Base-by-base conservation (phyloP, 2,888 invertebrate species). In the Ditula angustiorana region DNA sequence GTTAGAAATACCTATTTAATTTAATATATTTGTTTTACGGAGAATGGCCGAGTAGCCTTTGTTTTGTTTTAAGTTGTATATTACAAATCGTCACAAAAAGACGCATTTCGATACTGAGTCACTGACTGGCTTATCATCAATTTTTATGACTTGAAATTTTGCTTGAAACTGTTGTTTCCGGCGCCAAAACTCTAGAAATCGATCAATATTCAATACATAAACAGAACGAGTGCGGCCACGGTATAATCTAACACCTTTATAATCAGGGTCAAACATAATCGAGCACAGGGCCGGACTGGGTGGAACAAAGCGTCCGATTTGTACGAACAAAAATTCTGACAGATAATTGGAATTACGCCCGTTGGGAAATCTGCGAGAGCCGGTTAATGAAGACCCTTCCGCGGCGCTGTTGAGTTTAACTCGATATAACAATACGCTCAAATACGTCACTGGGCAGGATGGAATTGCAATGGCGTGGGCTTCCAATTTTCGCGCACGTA, bases 271-370 rank as follows among this genome's bases (percentile, higher is more conserved):
- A 46, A 46, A 16, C 8, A n/a, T 46, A 61, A 61, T 24, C 49
- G 24, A 26, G n/a, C 5, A 16, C 44, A 13, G 65, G 50, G 44
- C 41, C 53, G 23, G 37, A 30, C 28, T 26, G 53, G 35, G 28
- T 8, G 19, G 44, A 55, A 49, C 35, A 65, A 53, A 53, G 23
- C 61, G 41, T 56, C 63, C 57, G 63, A 57, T 57, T 58, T 57
- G 50, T 44, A 57, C 62, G 23, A 41, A 55, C 53, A 61, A 63
- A 63, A 57, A 63, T 50, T 58, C 63, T 44, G 57, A 44, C 63
- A 57, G 63, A 52, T 63, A 63, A 63, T 63, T 63, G 63, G 63
- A 57, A 63, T 63, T 50, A 63, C 26, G 50, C 30, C 63, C 63
- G 30, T 13, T 50, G 63, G 63, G 63, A 63, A 63, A 63, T 63